phyloP scores from a whole-genome alignment of 2,797 vertebrate species.

The Crocidura indochinensis region DNA sequence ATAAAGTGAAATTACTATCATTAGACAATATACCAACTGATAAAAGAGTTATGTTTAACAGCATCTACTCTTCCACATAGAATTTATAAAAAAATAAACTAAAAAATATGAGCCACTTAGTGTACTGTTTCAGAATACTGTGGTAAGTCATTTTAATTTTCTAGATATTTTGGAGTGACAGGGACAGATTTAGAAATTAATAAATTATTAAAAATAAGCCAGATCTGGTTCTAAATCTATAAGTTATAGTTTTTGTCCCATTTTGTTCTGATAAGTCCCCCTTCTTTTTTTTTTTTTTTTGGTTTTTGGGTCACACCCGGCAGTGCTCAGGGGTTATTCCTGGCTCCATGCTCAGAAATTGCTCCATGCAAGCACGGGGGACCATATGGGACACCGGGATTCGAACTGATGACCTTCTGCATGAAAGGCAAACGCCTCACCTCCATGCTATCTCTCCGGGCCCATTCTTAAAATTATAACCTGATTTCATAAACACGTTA shows the following conservation, averaged over 20 bases:
- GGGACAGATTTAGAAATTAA: constrained; percentile 19
- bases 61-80: neutral
- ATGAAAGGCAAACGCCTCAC: no score
- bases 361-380: no score
- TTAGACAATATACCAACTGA: neutral
- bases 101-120: neutral
- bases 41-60: neutral
- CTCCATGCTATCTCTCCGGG: no score
- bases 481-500: neutral
- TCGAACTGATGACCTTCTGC: no score
- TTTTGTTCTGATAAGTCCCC: neutral
- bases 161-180: constrained; percentile 42
- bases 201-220: neutral
- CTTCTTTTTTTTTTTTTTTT: no score
- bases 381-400: no score
- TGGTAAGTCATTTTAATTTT: neutral
- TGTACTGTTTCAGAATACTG: constrained; percentile 6
- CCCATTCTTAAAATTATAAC: neutral
- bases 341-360: no score
- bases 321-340: no score
- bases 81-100: neutral
- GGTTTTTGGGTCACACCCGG: no score
- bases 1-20: neutral
- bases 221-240: neutral
- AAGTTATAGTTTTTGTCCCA: neutral